Evolutionary conservation across 1,140 invertebrate genomes (phyloP).

Genomic region (Holotrichia oblita): DNA sequence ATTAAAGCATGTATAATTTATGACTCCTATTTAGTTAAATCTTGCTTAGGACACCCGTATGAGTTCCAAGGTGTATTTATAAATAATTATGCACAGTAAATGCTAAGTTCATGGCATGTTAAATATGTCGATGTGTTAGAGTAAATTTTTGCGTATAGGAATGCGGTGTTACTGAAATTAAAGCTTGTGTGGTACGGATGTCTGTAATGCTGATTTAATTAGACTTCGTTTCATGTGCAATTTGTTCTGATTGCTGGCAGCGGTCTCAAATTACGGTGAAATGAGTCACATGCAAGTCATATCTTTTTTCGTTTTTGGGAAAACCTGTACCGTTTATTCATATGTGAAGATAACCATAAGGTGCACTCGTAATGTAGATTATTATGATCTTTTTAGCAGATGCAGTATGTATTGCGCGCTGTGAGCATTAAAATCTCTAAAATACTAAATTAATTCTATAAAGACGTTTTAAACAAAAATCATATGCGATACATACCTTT

Average conservation of each 20-base stretch:
- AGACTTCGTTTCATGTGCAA: neutral
- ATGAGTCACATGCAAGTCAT: neutral
- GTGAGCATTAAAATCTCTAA: too few relatives aligned
- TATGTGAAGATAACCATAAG: too few relatives aligned
- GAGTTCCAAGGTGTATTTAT: neutral
- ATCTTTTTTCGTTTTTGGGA: neutral
- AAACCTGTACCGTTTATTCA: neutral
- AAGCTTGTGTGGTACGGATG: neutral
- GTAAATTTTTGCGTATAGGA: neutral
- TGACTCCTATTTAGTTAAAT: neutral
- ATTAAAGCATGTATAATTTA: neutral
- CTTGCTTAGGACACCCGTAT: neutral
- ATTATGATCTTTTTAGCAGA: too few relatives aligned
- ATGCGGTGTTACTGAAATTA: slow-evolving; percentile 18
- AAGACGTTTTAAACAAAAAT: too few relatives aligned
- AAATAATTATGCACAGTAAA: neutral
- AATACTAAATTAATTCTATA: too few relatives aligned
- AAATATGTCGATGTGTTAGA: neutral
- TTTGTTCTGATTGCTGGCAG: neutral
- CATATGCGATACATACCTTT: slow-evolving; percentile 60
- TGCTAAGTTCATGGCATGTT: neutral
- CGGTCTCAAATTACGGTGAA: neutral
- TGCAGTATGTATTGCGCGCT: too few relatives aligned
- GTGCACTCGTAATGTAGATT: too few relatives aligned
- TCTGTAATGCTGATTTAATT: slow-evolving; percentile 20